Conservation (phyloP, 1,140 invertebrate species). For the Ridgeia piscesae region DNA sequence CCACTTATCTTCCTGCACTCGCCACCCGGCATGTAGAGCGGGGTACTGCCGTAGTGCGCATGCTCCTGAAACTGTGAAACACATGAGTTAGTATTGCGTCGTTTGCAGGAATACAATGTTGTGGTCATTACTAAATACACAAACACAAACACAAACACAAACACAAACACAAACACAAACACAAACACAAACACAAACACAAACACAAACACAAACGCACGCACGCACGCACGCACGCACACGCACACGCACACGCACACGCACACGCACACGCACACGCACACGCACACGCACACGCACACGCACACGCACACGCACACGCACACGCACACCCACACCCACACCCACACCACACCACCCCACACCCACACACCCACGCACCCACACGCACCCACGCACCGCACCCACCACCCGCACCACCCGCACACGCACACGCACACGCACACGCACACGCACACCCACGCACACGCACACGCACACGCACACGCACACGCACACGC, state of each 20-base stretch:
- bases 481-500: no score
- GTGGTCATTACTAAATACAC: neutral
- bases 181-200: neutral
- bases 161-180: neutral
- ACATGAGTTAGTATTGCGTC: neutral
- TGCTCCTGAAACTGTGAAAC: neutral
- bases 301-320: constrained; percentile 6
- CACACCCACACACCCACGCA: no score
- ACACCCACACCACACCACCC: no score
- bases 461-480: no score
- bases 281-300: neutral
- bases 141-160: neutral
- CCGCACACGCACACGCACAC: no score
- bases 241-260: no score
- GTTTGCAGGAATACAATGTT: neutral
- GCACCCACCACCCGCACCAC: no score
- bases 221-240: neutral
- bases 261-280: no score
- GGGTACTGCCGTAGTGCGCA: neutral
- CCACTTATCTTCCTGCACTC: constrained; percentile 9
- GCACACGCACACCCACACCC: constrained; percentile 8
- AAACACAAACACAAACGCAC: neutral
- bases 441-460: no score
- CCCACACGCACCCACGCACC: no score
- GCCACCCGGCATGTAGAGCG: neutral